These are phyloP conservation scores for Thalassoma bifasciatum DNA, from an alignment of 2,113 vertebrate genomes.

Conservation along the genomic window DNA sequence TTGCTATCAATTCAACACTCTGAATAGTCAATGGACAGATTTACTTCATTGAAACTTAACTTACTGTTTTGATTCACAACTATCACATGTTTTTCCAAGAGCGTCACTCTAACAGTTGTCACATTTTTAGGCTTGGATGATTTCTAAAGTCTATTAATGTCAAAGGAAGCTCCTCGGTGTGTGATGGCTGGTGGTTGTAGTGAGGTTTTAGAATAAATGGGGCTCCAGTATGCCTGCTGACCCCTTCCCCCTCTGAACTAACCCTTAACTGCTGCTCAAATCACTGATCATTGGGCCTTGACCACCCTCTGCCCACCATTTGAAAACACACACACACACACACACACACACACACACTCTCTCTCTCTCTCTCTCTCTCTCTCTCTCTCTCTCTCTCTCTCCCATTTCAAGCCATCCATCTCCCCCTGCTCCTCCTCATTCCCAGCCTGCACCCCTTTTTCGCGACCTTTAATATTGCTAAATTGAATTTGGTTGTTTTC, in stretches of 20 bases:
- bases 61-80: not conserved
- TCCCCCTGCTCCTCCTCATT: not conserved
- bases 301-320: conserved; percentile 40
- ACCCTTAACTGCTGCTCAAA: conserved; percentile 62
- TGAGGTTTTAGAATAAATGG: conserved; percentile 46
- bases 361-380: too few species aligned
- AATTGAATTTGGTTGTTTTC: conserved; percentile 58
- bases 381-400: too few species aligned
- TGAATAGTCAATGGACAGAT: not conserved
- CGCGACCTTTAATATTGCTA: conserved; percentile 54
- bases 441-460: not conserved
- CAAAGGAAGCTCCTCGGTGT: conserved; percentile 31
- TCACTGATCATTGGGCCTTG: conserved; percentile 64
- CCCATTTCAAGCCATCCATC: conserved; percentile 1
- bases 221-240: conserved; percentile 19
- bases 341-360: too few species aligned
- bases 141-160: conserved; percentile 65
- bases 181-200: conserved; percentile 33
- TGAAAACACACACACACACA: not conserved
- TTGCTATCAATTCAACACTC: too few species aligned
- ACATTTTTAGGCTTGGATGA: conserved; percentile 38
- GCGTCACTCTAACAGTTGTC: not conserved
- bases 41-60: not conserved
- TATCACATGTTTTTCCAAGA: not conserved
- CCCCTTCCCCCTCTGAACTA: conserved; percentile 36